A percentile compares a stretch with the other conserved stretches of the same genome.
Evolutionary conservation across 2,113 vertebrate species (phyloP).

Genomic region (Halcyon senegalensis): DNA sequence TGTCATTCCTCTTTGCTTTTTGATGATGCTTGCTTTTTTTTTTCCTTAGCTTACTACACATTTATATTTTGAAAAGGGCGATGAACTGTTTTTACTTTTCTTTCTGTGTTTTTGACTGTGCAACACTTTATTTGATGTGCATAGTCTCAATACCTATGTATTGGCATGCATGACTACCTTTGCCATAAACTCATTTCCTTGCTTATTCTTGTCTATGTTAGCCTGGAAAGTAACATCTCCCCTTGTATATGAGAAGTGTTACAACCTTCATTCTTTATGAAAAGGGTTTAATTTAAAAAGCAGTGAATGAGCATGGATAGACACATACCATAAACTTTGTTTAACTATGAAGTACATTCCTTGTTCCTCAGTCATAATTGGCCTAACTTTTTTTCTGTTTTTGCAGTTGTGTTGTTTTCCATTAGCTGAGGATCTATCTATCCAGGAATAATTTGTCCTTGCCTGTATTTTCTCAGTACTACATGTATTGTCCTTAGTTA

Average conservation of each 20-base stretch:
- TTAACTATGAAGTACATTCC: neutral
- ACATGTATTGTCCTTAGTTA: neutral
- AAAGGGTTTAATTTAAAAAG: neutral
- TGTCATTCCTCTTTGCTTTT: neutral
- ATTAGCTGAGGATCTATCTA: neutral
- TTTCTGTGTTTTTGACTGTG: neutral
- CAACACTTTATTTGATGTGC: neutral
- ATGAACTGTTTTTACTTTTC: neutral
- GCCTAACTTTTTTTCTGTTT: neutral
- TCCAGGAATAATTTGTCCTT: neutral
- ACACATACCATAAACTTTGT: neutral
- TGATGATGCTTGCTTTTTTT: neutral
- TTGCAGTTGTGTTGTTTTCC: neutral
- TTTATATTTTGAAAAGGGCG: neutral
- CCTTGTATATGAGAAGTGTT: neutral
- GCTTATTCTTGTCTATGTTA: neutral
- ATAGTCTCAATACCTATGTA: neutral
- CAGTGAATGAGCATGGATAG: neutral
- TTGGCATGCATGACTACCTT: neutral
- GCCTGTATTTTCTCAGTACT: slow-evolving; percentile 9
- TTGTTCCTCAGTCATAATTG: neutral
- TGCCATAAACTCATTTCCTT: neutral
- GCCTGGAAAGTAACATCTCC: neutral
- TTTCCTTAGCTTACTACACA: neutral
- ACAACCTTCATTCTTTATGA: neutral